Base-by-base conservation (phyloP, 2,113 vertebrate genomes). In the Calidris pygmaea region DNA sequence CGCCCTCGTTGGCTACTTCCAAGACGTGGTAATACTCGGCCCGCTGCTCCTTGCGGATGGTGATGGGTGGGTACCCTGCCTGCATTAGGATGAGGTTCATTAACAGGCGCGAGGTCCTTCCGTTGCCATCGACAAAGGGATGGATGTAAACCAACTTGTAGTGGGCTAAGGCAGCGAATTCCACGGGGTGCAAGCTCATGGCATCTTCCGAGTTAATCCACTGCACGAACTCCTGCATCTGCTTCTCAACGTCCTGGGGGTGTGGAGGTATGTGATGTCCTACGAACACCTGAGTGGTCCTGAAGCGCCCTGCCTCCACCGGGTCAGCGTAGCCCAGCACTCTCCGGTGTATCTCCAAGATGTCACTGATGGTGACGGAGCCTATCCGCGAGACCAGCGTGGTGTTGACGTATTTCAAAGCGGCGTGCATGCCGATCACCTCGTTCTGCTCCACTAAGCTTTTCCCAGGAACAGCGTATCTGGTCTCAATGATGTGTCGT, bases 1-100 rank as follows among this genome's bases (percentile, higher is more conserved):
- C 99, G 0, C 99, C 99, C 93, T 99, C 99, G 1, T 99, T 99
- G 96, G 99, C 99, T 1, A 98, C 98, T 93, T 99, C 99, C 35
- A 99, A 77, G 15, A 98, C 98, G 0, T 98, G 94, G 30, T 99
- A 99, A 37, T 99, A 99, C 95, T 99, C 99, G 0, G 99, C 97
- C 2, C 99, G 91, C 87, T 99, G 99, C 87, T 99, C 99, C 96
- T 99, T 99, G 63, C 99, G 98, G 88, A 99, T 98, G 26, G 99
- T 99, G 97, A 99, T 98, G 13, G 99, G 99, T 0, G 99, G 99
- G 84, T 99, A 99, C 5, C 99, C 98, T 0, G 99, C 99, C 96
- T 99, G 99, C 99, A 99, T 99, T 29, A 99, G 97, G 34, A 99
- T 98, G 10, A 99, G 98, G 98, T 99, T 99, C 99, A 99, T 99